Evolutionary conservation across 1,140 invertebrate genomes (phyloP), one percentile per base, ranked within the genome.

Genomic region (Colletes gigas): DNA sequence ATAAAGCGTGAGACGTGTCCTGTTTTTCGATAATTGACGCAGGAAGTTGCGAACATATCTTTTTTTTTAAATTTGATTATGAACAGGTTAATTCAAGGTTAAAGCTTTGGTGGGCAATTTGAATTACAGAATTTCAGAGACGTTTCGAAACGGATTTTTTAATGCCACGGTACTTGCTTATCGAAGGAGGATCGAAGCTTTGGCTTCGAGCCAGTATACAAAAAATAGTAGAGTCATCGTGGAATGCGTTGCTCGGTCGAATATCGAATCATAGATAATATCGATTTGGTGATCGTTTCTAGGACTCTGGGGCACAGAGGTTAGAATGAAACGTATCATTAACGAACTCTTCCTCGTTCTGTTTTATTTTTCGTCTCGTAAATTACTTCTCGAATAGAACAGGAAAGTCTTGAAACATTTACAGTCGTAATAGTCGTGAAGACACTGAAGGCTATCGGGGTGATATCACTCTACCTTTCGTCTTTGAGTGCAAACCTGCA

Each of bases 301-400:
- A 19, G 21, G 60, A 70, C 21, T 84, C 87, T 71, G 76, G 66
- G 80, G 83, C 83, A 84, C 86, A 84, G 87, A 85, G 88, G 86
- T 89, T 88, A 89, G 82, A 74, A 77, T 71, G 82, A 82, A 86
- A 88, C 88, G 79, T 88, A 83, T 91, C 90, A 90, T 91, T 91
- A 90, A 83, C 83, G 82, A 83, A 82, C 81, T 9, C 80, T 76
- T 86, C 74, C 74, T 76, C 71, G 50, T 83, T 74, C 63, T 72
- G 30, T 72, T 70, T 68, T 66, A 30, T 66, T 60, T 79, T 84
- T 77, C 52, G 76, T 70, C 67, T 57, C 6, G 55, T 57, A 57
- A 47, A 62, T 73, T 54, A 21, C 70, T 52, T 19, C n/a, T 55
- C 50, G 57, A 44, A 63, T 67, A 21, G 39, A n/a, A 66, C 62